phyloP scores from a whole-genome alignment of 2,113 vertebrate species.

The Arizona elegans region DNA sequence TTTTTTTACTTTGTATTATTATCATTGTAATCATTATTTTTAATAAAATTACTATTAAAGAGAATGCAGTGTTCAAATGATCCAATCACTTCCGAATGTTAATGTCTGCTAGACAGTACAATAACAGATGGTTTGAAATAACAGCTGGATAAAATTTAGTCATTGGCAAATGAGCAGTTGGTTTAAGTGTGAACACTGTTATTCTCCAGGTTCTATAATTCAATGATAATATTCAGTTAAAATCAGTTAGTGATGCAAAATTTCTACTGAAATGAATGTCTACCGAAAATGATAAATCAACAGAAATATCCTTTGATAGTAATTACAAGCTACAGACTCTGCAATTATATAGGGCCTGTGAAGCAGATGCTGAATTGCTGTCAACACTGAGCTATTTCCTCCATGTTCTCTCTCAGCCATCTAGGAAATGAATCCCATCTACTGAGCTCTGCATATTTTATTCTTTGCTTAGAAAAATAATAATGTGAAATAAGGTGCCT shows the following conservation, averaged over 20 bases:
- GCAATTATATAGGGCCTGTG: conserved; percentile 45
- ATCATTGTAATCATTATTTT: neutral
- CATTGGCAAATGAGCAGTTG: neutral
- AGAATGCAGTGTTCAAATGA: neutral
- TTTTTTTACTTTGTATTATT: neutral
- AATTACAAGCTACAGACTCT: conserved; percentile 26
- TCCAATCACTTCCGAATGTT: neutral
- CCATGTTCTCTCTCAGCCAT: neutral
- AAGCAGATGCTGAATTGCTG: conserved; percentile 35
- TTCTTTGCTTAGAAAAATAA: conserved; percentile 36
- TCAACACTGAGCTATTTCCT: neutral
- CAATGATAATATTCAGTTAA: conserved; percentile 19
- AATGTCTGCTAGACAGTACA: neutral
- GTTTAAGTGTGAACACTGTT: neutral
- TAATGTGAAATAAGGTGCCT: conserved; percentile 8
- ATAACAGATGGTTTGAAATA: neutral
- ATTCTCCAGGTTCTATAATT: neutral
- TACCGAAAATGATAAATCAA: conserved; percentile 14
- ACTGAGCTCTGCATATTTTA: neutral
- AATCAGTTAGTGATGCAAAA: neutral
- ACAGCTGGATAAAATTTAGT: neutral
- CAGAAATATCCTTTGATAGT: conserved; percentile 38
- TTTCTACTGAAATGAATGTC: conserved; percentile 31
- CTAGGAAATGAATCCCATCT: neutral
- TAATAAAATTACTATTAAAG: neutral